Base-by-base conservation (phyloP, 2,888 invertebrate genomes). In the Agrenia bidenticulata region DNA sequence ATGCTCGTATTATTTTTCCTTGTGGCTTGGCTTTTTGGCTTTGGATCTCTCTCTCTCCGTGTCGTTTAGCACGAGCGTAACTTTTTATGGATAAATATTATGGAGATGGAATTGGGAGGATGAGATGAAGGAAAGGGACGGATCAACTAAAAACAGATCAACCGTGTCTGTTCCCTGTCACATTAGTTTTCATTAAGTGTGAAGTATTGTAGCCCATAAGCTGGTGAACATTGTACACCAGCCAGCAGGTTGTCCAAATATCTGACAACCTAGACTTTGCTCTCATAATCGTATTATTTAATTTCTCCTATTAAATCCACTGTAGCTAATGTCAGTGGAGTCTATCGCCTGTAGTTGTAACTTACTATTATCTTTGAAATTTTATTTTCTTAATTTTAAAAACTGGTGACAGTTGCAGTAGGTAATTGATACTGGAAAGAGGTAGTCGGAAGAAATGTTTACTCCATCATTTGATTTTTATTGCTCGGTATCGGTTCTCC, bases 121-220 rank as follows among this genome's bases (percentile, higher is more conserved):
- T 45, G 45, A 45, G 17, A 45, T 19, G n/a, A 15, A 19, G 45
- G n/a, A 45, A 45, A 19, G 21, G 19, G 51, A 23, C 51, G 13
- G 23, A 51, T 51, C 4, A 23, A 23, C 23, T 11, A 63, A 41
- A 39, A 63, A 41, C 63, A 24, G 41, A 63, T 50, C 63, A 63
- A 51, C 51, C 9, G 54, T 63, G 71, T 69, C 71, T 64, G 66
- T 71, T 63, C 66, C 57, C 61, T 63, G 71, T 69, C 71, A 69
- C 63, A 71, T 71, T 71, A 71, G 62, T 64, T 66, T 67, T 71
- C 71, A 71, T 71, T 71, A 68, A 26, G 50, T 54, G 59, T 63
- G 63, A 57, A 63, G 57, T 57, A 50, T 45, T 51, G 45, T 45
- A 45, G n/a, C n/a, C 11, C 32, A 32, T 32, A 11, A 32, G 32